These are phyloP conservation scores for Sorex fumeus DNA, from an alignment of 2,113 vertebrate species.

Conservation along the genomic window DNA sequence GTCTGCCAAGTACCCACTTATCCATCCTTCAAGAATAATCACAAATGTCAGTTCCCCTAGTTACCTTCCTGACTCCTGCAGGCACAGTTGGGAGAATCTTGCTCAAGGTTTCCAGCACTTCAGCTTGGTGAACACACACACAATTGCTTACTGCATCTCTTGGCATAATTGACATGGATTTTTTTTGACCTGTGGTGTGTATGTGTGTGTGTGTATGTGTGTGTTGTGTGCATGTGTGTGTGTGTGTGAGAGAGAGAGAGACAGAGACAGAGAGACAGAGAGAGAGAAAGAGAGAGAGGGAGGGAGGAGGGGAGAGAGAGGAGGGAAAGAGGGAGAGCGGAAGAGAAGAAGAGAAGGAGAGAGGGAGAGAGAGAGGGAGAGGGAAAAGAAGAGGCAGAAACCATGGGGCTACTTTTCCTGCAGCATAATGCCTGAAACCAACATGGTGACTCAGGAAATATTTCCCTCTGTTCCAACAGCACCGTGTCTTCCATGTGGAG, in stretches of 20 bases:
- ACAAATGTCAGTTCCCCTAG: slow-evolving; percentile 56
- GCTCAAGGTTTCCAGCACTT: background rate
- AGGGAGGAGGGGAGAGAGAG: too few species aligned
- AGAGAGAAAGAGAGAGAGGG: too few species aligned
- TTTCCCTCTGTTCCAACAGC: background rate
- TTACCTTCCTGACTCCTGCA: slow-evolving; percentile 56
- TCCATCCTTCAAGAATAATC: slow-evolving; percentile 71
- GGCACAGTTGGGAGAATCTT: slow-evolving; percentile 16
- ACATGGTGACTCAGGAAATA: background rate
- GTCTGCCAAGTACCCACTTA: slow-evolving; percentile 42
- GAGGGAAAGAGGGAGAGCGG: too few species aligned
- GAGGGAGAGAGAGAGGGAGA: too few species aligned
- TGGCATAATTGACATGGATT: too few species aligned
- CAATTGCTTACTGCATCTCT: too few species aligned
- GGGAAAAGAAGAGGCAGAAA: background rate
- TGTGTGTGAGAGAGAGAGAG: too few species aligned
- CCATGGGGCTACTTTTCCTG: background rate
- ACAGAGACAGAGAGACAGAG: too few species aligned
- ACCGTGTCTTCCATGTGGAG: background rate
- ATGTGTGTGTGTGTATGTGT: too few species aligned
- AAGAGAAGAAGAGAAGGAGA: too few species aligned
- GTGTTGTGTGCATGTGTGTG: too few species aligned
- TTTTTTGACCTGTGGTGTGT: background rate
- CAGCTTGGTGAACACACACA: background rate
- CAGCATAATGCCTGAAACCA: background rate